These are phyloP conservation scores for Halesus radiatus DNA, from an alignment of 1,140 invertebrate genomes.

Conservation along the genomic window DNA sequence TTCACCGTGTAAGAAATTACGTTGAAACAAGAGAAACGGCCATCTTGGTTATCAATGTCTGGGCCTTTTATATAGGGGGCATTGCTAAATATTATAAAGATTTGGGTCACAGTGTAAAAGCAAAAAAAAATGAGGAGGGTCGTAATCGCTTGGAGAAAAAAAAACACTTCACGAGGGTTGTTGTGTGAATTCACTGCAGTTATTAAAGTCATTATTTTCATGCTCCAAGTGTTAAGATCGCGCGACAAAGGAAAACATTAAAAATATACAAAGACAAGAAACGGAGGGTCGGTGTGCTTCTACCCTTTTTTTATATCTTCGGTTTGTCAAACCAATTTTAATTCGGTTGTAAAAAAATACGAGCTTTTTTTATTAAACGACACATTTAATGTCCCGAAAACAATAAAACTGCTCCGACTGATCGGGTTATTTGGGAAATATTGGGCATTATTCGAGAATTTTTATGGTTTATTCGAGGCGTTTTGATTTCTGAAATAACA, in stretches of 20 bases:
- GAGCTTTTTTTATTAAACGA: conserved; percentile 9
- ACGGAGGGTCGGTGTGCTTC: background rate
- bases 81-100: background rate
- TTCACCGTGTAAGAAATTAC: background rate
- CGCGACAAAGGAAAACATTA: conserved; percentile 25
- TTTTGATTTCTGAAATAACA: background rate
- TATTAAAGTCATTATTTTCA: conserved; percentile 52
- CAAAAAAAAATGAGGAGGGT: conserved; percentile 20
- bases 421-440: conserved; percentile 26
- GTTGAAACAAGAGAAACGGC: background rate
- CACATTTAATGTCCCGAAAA: conserved; percentile 17
- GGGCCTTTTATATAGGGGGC: no score
- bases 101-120: conserved; percentile 22
- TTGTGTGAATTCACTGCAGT: conserved; percentile 18
- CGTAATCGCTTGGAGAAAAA: conserved; percentile 4
- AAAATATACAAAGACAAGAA: conserved; percentile 14
- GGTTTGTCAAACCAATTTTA: conserved; percentile 21
- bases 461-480: conserved; percentile 7
- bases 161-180: conserved; percentile 17
- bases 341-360: conserved; percentile 10
- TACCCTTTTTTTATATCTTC: conserved; percentile 19
- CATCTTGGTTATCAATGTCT: no score
- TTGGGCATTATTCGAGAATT: no score
- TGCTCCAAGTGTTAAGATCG: conserved; percentile 40
- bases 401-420: conserved; percentile 5